Base-by-base conservation (phyloP, 2,113 vertebrate genomes). In the Neofelis nebulosa region DNA sequence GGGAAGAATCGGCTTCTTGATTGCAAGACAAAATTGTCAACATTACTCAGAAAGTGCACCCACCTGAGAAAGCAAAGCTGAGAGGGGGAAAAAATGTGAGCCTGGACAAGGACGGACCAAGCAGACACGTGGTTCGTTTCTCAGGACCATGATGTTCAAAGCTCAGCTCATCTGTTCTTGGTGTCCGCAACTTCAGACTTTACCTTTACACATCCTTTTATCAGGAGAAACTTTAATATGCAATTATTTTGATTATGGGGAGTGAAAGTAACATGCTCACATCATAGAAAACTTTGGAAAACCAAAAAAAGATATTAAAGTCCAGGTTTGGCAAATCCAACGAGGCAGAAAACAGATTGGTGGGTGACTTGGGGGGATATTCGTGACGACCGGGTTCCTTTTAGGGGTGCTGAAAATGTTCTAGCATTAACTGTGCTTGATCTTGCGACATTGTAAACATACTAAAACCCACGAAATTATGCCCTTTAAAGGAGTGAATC, bases 41-140 rank as follows among this genome's bases (percentile, higher is more conserved):
- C 5, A 0, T 31, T 6, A 4, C 12, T 69, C 36, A 25, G 87
- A 69, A 82, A 41, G 10, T 2, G 9, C 25, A 13, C 27, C 36
- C 3, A 9, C 10, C 36, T 4, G 36, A 69, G 36, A 38, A 55
- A 31, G 74, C 14, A 41, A 57, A 45, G 0, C 4, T 19, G 84
- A 29, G 3, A 4, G 38, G 38, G 6, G 25, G 3, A 7, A 9
- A 18, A 21, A 15, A 48, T 29, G 73, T 29, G 73, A 16, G 8
- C 11, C 15, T 23, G n/a, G 45, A 15, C 15, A 52, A 36, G 61
- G 1, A 6, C 33, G 50, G 41, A 12, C 2, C 16, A 3, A 55
- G 2, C 7, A 2, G 21, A 16, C 0, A 16, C 23, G 2, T 6
- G 48, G 8, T 5, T 50, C 29, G 74, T 69, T 57, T 9, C 14